phyloP scores from a whole-genome alignment of 2,113 vertebrate species.

The Microcebus lehilahytsara region DNA sequence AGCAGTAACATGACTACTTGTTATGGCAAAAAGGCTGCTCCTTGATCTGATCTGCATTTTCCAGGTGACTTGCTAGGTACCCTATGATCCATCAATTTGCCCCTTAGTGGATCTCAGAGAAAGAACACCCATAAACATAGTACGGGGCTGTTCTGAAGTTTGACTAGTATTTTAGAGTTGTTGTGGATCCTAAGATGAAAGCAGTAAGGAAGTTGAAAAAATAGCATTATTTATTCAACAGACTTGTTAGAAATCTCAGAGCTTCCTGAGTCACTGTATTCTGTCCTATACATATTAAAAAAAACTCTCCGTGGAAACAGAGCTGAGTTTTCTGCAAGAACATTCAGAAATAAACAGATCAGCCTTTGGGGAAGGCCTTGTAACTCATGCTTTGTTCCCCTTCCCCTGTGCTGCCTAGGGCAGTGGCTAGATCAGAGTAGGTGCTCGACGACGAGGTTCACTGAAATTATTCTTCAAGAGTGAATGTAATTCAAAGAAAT shows the following conservation, averaged over 20 bases:
- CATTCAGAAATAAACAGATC: background rate
- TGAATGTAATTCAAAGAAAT: background rate
- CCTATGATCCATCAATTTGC: background rate
- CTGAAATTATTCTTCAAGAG: background rate
- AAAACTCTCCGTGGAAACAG: conserved; percentile 35
- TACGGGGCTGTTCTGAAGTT: background rate
- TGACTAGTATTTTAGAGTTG: conserved; percentile 42
- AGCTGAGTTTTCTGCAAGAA: background rate
- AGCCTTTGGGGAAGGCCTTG: background rate
- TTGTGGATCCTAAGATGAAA: conserved; percentile 53
- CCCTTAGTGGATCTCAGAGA: background rate
- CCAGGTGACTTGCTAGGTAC: background rate
- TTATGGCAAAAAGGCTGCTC: background rate
- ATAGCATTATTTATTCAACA: conserved; percentile 65
- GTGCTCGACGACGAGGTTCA: rapidly evolving
- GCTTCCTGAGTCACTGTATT: conserved; percentile 41
- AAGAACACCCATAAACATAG: background rate
- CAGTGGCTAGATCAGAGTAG: background rate
- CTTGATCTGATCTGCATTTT: conserved; percentile 37
- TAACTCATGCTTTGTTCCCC: background rate
- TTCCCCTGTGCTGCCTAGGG: background rate
- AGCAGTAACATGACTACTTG: background rate
- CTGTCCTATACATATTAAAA: background rate
- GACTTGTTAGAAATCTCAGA: conserved; percentile 49
- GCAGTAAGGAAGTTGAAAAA: conserved; percentile 35